Evolutionary conservation across 2,113 vertebrate genomes (phyloP).

Genomic region (Mohoua ochrocephala): DNA sequence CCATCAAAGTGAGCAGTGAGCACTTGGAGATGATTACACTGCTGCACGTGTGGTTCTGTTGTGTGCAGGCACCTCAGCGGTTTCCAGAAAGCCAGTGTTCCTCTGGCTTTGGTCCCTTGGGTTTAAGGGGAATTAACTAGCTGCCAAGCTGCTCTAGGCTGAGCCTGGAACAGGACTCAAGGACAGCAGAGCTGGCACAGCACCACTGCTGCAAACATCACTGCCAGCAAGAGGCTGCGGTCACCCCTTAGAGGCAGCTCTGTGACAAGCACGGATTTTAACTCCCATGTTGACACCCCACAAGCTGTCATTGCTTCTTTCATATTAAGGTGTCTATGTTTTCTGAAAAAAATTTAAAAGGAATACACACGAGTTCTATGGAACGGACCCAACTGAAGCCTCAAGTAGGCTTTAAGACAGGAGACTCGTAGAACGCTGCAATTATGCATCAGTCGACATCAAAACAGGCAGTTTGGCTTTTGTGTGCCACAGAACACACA

Average conservation of each 20-base stretch:
- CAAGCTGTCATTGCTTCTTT: neutral
- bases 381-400: neutral
- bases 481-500: neutral
- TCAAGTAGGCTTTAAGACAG: neutral
- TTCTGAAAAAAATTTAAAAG: neutral
- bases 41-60: neutral
- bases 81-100: neutral
- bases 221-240: neutral
- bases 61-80: neutral
- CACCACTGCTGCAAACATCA: neutral
- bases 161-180: neutral
- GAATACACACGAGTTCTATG: neutral
- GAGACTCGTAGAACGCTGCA: neutral
- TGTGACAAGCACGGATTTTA: neutral
- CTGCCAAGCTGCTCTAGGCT: neutral
- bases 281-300: neutral
- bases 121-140: neutral
- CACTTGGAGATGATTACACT: neutral
- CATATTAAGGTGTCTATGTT: neutral
- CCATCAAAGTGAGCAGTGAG: neutral
- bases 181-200: neutral
- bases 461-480: neutral
- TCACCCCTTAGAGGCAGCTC: neutral
- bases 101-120: neutral
- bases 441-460: accelerated